These are phyloP conservation scores for Germaria angustata DNA, from an alignment of 2,888 invertebrate species.

Conservation along the genomic window DNA sequence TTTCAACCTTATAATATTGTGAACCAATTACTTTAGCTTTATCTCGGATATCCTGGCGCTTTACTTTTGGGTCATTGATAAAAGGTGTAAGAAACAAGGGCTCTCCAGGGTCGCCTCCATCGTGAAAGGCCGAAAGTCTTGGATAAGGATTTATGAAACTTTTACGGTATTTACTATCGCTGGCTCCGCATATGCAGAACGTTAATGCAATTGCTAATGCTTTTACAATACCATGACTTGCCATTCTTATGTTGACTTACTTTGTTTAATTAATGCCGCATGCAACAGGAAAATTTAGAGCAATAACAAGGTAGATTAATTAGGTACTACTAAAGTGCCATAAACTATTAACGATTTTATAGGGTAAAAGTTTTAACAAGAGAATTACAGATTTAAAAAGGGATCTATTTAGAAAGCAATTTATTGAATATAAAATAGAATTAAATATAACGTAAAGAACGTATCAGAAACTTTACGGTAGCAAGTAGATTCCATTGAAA, in stretches of 20 bases:
- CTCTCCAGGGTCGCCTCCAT: constrained; percentile 79
- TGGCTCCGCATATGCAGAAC: background rate
- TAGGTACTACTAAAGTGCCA: no score
- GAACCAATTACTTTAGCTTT: constrained; percentile 75
- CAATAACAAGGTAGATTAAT: no score
- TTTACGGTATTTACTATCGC: constrained; percentile 66
- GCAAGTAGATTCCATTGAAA: no score
- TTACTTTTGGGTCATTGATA: constrained; percentile 75
- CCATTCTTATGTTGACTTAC: constrained; percentile 67
- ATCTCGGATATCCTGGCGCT: constrained; percentile 79
- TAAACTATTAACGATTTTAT: no score
- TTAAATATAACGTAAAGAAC: no score
- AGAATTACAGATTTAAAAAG: no score
- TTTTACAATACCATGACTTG: constrained; percentile 68
- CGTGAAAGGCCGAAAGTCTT: constrained; percentile 72
- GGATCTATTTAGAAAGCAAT: no score
- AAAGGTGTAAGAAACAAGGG: constrained; percentile 79
- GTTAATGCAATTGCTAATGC: constrained; percentile 1
- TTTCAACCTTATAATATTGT: constrained; percentile 79
- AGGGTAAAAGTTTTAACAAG: no score
- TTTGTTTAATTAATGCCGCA: background rate
- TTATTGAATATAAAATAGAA: no score
- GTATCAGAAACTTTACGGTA: no score
- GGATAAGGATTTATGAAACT: constrained; percentile 80
- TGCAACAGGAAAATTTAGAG: no score